Base-by-base conservation (phyloP, 2,113 vertebrate genomes). In the Deroptyus accipitrinus region DNA sequence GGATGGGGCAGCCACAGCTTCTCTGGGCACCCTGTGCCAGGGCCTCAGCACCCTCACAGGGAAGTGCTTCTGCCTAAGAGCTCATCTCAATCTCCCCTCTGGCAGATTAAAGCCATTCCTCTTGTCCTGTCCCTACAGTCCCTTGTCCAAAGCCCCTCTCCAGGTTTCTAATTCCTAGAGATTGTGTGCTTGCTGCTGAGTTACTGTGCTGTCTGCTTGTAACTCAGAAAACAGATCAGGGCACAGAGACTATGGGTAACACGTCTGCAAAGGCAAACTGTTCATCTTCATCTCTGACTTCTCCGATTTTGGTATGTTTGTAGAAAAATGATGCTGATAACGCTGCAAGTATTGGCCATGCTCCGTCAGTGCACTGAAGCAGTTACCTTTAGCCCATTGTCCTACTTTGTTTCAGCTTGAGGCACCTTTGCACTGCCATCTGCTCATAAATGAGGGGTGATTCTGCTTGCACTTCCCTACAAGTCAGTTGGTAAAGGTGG, bases 291-390 rank as follows among this genome's bases (percentile, higher is more conserved):
- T 66, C 70, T 73, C 81, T 62, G 66, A 25, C 62, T 66, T 62
- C 17, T 63, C 54, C 51, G 7, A 0, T 78, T 94, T 76, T 69
- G 68, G 44, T 68, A 28, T 42, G 39, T 66, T 88, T 84, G 83
- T 41, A 72, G 83, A 52, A 94, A 88, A 88, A 72, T 8, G 13
- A 35, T 44, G 20, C 73, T 73, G 86, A 69, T 68, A 77, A 94
- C 35, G 17, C 57, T 48, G 33, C 62, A 46, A 63, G 41, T 6
- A 13, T 76, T 89, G 77, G 83, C 83, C 57, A 8, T 14, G 30
- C 57, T 92, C 86, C 83, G 84, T 11, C 35, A 55, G 52, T 8
- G 83, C 62, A 57, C 35, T 86, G 51, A 19, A 51, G 62, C 51
- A 28, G 41, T n/a, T 76, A 33, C 55, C 74, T 78, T 55, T 9